Evolutionary conservation across 2,888 invertebrate species (phyloP).

Genomic region (Amiota minor): DNA sequence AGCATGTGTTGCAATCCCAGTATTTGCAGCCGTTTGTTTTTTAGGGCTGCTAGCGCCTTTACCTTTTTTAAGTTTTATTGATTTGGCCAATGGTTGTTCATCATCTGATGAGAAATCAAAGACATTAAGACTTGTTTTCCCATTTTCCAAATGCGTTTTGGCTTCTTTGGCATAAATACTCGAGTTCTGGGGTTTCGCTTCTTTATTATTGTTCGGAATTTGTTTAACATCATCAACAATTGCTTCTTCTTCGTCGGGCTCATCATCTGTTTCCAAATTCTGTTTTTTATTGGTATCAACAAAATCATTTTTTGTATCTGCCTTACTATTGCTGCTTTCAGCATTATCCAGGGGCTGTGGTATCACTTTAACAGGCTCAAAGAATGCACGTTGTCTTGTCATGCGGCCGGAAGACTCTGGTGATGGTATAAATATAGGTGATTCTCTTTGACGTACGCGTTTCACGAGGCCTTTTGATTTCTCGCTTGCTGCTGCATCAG

Average conservation of each 20-base stretch:
- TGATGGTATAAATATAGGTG: constrained; percentile 70
- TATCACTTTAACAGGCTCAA: constrained; percentile 71
- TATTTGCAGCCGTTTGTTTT: constrained; percentile 34
- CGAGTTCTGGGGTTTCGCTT: constrained; percentile 52
- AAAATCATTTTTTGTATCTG: constrained; percentile 24
- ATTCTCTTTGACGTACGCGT: constrained; percentile 70
- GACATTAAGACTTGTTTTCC: constrained; percentile 61
- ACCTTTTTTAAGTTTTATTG: constrained; percentile 69
- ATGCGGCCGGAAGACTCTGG: constrained; percentile 71
- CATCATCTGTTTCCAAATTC: constrained; percentile 14
- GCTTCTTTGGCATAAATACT: constrained; percentile 56
- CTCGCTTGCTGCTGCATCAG: constrained; percentile 19
- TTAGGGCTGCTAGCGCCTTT: constrained; percentile 42
- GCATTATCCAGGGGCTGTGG: constrained; percentile 43
- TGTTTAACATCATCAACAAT: constrained; percentile 8
- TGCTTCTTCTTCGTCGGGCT: constrained; percentile 36
- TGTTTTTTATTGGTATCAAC: constrained; percentile 19
- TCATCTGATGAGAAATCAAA: constrained; percentile 76
- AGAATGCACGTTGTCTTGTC: constrained; percentile 72
- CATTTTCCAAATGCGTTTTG: constrained; percentile 53
- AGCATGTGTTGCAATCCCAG: background rate
- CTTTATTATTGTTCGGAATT: constrained; percentile 39
- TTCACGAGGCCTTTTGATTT: constrained; percentile 56
- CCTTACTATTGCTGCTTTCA: constrained; percentile 33
- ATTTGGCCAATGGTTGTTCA: constrained; percentile 74